Base-by-base conservation (phyloP, 1,140 invertebrate genomes). In the Physella acuta region DNA sequence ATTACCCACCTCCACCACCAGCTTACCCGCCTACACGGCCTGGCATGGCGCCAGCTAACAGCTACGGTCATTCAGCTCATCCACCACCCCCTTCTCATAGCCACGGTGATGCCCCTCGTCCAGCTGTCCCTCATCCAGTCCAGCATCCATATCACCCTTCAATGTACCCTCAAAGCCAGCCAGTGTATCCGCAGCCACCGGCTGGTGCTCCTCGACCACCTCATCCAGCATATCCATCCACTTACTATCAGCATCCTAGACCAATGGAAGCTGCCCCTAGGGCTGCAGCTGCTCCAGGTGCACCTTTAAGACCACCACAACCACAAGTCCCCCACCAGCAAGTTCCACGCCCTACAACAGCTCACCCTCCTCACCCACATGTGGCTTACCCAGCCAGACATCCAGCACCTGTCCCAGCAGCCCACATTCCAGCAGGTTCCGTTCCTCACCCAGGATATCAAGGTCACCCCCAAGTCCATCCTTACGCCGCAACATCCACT, bases 221-320 rank as follows among this genome's bases (percentile, higher is more conserved):
- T 64, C 62, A 39, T 64, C 61, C 61, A 11, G 28, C 59, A 14
- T 33, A 61, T 39, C n/a, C n/a, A 11, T 14, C 44, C n/a, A 49
- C 44, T 49, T 14, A 11, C 44, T n/a, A 49, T 14, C 44, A n/a
- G 44, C 44, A n/a, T 14, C 11, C n/a, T 11, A 11, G n/a, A n/a
- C 44, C n/a, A 49, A n/a, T 49, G 44, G 44, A 49, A 49, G 44
- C 44, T 11, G 11, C 44, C 44, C 11, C 11, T 11, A 11, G 44
- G 11, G n/a, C 53, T 55, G 20, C 20, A 14, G 28, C 24, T 14
- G 53, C 53, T 30, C 5, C 20, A 20, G 28, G 53, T 24, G 11
- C 11, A n/a, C 44, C 11, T 11, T n/a, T n/a, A 14, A 49, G 11
- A 11, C 11, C 44, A 49, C 11, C 44, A n/a, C 44, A 49, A n/a